Evolutionary conservation across 1,140 invertebrate species (phyloP).

Genomic region (Drosophila nikananu): DNA sequence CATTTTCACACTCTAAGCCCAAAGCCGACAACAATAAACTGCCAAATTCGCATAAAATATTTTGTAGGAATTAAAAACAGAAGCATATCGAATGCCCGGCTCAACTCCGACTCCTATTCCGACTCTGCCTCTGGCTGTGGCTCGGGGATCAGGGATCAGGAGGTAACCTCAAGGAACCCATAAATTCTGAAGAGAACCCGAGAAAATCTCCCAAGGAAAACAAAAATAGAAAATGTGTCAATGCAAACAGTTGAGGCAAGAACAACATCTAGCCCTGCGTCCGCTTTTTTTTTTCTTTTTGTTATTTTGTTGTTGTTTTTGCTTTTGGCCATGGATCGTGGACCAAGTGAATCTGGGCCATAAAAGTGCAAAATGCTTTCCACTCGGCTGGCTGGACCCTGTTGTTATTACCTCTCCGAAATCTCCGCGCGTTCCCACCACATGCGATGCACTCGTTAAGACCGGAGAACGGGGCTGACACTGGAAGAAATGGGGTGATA

Average conservation of each 20-base stretch:
- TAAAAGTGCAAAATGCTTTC: conserved; percentile 61
- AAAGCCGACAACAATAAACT: conserved; percentile 57
- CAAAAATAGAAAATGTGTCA: conserved; percentile 73
- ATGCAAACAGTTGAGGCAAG: conserved; percentile 52
- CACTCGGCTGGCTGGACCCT: conserved; percentile 41
- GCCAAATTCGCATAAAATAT: conserved; percentile 65
- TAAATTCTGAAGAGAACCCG: conserved; percentile 50
- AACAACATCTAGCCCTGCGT: conserved; percentile 14
- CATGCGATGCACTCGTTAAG: conserved; percentile 66
- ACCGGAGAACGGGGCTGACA: conserved; percentile 7
- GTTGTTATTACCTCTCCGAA: conserved; percentile 22
- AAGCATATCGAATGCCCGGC: conserved; percentile 63
- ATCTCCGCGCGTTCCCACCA: conserved; percentile 42
- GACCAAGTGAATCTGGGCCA: conserved; percentile 60
- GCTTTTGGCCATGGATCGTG: conserved; percentile 40
- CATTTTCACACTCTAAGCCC: conserved; percentile 64
- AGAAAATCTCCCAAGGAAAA: conserved; percentile 57
- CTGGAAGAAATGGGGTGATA: neutral
- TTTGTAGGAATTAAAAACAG: conserved; percentile 70
- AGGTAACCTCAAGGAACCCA: conserved; percentile 70
- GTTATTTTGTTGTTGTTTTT: conserved; percentile 4
- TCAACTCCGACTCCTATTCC: neutral
- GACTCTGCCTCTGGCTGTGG: neutral
- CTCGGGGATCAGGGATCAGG: conserved; percentile 27
- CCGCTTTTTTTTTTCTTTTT: neutral